Percentiles rank a stretch among this genome's conserved stretches.
Evolutionary conservation across 2,888 invertebrate species (phyloP).

Genomic region (Cantharis lateralis): DNA sequence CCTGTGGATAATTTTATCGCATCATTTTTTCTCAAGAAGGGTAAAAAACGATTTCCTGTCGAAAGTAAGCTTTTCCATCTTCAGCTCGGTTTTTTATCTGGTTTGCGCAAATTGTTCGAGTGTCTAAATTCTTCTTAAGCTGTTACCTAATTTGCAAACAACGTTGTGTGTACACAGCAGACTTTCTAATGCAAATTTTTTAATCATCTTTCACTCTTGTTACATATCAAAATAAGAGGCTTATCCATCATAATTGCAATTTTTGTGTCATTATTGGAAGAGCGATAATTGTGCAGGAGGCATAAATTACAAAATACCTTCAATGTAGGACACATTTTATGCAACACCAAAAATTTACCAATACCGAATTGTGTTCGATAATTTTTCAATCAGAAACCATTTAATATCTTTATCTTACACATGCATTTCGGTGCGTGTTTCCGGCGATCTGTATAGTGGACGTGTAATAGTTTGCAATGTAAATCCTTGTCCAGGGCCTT

Average conservation of each 20-base stretch:
- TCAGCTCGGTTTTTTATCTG: background rate
- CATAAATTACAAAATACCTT: conserved; percentile 28
- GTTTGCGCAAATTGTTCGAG: background rate
- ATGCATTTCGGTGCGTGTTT: conserved; percentile 19
- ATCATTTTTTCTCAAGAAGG: background rate
- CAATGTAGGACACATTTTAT: conserved; percentile 42
- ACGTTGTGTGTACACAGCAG: background rate
- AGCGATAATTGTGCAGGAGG: background rate
- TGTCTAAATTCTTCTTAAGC: background rate
- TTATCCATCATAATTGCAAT: background rate
- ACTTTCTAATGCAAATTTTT: background rate
- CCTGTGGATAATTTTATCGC: conserved; percentile 27
- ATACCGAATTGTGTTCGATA: conserved; percentile 35
- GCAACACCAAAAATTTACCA: conserved; percentile 46
- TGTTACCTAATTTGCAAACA: background rate
- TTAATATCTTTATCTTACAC: conserved; percentile 39
- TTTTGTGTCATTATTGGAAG: background rate
- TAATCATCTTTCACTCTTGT: background rate
- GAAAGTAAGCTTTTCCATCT: background rate
- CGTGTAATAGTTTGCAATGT: conserved; percentile 47
- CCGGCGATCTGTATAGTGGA: conserved; percentile 37
- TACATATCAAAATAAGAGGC: background rate
- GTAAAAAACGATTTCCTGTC: background rate
- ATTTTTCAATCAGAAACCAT: conserved; percentile 31
- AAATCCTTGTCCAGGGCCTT: conserved; percentile 54